Conservation (phyloP, 2,797 vertebrate genomes). For the Phyllotis vaccarum region DNA sequence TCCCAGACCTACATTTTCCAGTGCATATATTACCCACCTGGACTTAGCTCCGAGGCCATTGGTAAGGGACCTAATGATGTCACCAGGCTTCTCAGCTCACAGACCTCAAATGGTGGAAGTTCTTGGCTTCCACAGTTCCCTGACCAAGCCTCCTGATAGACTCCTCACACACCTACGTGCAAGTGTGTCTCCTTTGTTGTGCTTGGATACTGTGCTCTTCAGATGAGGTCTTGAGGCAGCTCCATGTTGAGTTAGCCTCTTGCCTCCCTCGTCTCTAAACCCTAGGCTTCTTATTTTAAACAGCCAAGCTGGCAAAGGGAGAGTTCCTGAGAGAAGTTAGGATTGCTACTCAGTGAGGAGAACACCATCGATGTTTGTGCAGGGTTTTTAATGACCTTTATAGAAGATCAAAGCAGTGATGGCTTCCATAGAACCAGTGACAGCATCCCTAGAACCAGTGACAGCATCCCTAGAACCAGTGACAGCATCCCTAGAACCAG, state of each 20-base stretch:
- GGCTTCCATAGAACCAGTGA: not conserved
- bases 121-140: not conserved
- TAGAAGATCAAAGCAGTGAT: not conserved
- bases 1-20: not conserved
- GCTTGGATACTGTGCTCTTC: not conserved
- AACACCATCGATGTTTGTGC: not conserved
- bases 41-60: not conserved
- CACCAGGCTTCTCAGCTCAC: not conserved
- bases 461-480: too few relatives aligned
- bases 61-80: not conserved
- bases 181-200: not conserved
- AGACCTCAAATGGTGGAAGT: not conserved
- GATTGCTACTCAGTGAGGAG: not conserved
- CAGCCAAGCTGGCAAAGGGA: not conserved
- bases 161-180: fast-evolving
- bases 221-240: not conserved
- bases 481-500: too few relatives aligned
- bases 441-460: too few relatives aligned
- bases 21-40: too few relatives aligned
- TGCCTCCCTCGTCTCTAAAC: not conserved
- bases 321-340: not conserved
- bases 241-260: not conserved
- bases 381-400: not conserved
- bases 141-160: not conserved
- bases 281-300: not conserved